These are phyloP conservation scores for Acrossocheilus wenchowensis DNA, from an alignment of 2,797 vertebrate genomes.

Conservation along the genomic window DNA sequence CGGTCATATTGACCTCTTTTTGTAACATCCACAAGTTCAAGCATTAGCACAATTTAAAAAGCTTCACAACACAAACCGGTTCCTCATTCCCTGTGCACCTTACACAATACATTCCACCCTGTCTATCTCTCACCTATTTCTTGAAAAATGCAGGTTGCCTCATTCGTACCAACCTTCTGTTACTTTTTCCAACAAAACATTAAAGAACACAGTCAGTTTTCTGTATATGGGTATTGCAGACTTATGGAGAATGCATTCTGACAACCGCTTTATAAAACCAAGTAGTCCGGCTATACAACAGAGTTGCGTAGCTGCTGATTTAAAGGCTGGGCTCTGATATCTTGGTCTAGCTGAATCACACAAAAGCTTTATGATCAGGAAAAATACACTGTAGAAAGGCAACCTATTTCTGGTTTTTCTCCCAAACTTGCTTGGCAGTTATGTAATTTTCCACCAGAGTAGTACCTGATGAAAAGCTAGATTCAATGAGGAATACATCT, in stretches of 20 bases:
- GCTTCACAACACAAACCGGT: constrained; percentile 56
- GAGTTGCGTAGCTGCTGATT: constrained; percentile 36
- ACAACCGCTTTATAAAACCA: constrained; percentile 1
- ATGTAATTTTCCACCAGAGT: constrained; percentile 4
- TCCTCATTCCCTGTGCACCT: constrained; percentile 48
- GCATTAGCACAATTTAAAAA: constrained; percentile 62
- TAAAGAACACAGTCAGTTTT: constrained; percentile 1
- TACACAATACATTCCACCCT: constrained; percentile 41
- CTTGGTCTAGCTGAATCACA: constrained; percentile 64
- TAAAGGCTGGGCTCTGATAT: constrained; percentile 60
- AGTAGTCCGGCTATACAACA: not conserved
- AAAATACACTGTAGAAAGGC: constrained; percentile 68
- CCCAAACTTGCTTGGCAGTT: constrained; percentile 70
- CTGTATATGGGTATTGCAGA: constrained; percentile 6
- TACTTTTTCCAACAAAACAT: constrained; percentile 19
- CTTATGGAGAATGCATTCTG: not conserved
- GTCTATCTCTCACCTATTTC: constrained; percentile 30
- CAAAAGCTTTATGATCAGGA: constrained; percentile 65
- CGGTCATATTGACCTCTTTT: constrained; percentile 56
- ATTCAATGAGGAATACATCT: constrained; percentile 40
- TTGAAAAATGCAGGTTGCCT: constrained; percentile 37
- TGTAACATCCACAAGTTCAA: constrained; percentile 69
- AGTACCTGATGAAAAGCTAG: constrained; percentile 13
- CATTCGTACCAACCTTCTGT: not conserved
- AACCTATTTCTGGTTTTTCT: constrained; percentile 62